phyloP scores from a whole-genome alignment of 2,888 invertebrate species.

The Bimastos eiseni region DNA sequence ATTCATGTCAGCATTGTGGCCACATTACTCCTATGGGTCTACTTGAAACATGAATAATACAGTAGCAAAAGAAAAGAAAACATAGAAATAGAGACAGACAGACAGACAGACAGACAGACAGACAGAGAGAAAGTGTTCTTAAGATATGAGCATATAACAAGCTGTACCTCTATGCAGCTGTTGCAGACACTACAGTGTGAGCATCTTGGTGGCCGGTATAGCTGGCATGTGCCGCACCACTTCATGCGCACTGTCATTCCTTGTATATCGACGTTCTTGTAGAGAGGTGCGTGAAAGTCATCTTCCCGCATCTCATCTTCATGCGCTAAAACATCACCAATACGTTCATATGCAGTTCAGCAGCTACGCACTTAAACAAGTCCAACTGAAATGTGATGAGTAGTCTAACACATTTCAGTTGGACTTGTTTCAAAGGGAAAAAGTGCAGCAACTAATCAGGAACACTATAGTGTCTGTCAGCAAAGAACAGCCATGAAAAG shows the following conservation, averaged over 20 bases:
- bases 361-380: neutral
- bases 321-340: conserved; percentile 51
- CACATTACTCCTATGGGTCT: neutral
- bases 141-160: neutral
- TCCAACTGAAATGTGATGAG: neutral
- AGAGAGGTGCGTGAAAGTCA: conserved; percentile 88
- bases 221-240: conserved; percentile 99
- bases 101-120: neutral
- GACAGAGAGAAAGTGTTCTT: neutral
- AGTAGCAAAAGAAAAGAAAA: neutral
- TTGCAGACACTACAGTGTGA: conserved; percentile 99
- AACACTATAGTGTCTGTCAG: neutral
- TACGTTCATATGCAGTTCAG: neutral
- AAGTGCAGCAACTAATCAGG: neutral
- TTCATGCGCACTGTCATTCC: conserved; percentile 99
- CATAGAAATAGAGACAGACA: too few relatives aligned
- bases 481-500: neutral
- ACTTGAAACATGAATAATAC: neutral
- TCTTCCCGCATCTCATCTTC: conserved; percentile 75
- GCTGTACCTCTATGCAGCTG: conserved; percentile 74
- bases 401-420: neutral
- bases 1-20: neutral
- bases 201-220: conserved; percentile 97
- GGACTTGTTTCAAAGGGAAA: neutral
- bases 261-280: conserved; percentile 96